A percentile compares a stretch with the other conserved stretches of the same genome.
phyloP scores from a whole-genome alignment of 2,888 invertebrate species.

The Copidosoma aretas region DNA sequence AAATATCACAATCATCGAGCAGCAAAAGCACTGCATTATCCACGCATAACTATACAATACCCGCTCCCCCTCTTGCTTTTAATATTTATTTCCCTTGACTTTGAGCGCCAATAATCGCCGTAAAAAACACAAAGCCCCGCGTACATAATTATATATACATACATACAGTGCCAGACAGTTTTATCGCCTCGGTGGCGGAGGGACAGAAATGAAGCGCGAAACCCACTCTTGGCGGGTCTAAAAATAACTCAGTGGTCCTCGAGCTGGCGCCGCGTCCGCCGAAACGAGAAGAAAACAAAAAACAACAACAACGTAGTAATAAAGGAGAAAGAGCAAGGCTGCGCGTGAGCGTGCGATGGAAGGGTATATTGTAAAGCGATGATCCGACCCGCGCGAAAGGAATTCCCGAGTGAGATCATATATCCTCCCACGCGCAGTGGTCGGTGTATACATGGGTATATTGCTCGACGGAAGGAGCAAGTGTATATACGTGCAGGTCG shows the following conservation, averaged over 20 bases:
- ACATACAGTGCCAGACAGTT: background rate
- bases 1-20: background rate
- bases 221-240: background rate
- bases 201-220: background rate
- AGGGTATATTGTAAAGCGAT: constrained; percentile 36
- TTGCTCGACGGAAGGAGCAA: too few relatives aligned
- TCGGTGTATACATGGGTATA: too few relatives aligned
- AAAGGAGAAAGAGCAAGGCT: background rate
- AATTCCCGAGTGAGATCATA: constrained; percentile 57
- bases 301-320: background rate
- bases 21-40: too few relatives aligned
- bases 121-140: background rate
- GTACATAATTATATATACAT: background rate
- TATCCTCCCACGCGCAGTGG: too few relatives aligned
- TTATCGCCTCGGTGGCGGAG: background rate
- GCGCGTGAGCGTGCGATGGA: background rate
- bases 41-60: too few relatives aligned
- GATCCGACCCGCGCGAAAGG: constrained; percentile 44
- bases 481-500: too few relatives aligned
- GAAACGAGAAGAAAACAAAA: background rate
- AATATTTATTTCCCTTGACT: background rate
- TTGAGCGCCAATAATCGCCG: background rate
- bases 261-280: background rate
- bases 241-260: background rate
- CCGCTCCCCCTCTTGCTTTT: background rate